Evolutionary conservation across 2,113 vertebrate species (phyloP).

Genomic region (Monarcha castaneiventris): DNA sequence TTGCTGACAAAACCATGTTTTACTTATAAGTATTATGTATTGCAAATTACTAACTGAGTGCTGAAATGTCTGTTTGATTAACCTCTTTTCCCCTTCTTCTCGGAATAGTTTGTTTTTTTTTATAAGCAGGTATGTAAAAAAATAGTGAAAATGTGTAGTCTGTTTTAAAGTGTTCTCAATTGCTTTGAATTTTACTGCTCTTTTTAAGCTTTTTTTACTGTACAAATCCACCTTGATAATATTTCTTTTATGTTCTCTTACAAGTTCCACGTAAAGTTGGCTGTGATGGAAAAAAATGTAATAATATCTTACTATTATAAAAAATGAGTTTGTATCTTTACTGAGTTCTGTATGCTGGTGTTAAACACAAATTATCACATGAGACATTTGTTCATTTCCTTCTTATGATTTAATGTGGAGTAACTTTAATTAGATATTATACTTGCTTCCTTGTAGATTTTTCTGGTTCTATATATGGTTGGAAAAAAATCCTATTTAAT

Average conservation of each 20-base stretch:
- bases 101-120: not conserved
- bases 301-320: not conserved
- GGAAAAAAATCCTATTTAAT: not conserved
- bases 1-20: not conserved
- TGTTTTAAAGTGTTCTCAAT: not conserved
- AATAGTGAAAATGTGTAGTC: not conserved
- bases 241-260: not conserved
- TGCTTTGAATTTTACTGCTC: not conserved
- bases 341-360: not conserved
- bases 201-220: not conserved
- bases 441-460: not conserved
- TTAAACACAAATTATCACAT: not conserved
- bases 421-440: not conserved
- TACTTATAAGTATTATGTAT: not conserved
- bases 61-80: not conserved
- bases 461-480: not conserved
- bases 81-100: not conserved
- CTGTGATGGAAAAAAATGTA: not conserved
- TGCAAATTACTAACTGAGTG: not conserved
- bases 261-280: not conserved
- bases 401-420: not conserved
- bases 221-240: not conserved
- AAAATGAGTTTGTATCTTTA: not conserved
- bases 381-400: not conserved
- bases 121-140: not conserved